Evolutionary conservation across 2,888 invertebrate genomes (phyloP).

Genomic region (Baronia brevicornis): DNA sequence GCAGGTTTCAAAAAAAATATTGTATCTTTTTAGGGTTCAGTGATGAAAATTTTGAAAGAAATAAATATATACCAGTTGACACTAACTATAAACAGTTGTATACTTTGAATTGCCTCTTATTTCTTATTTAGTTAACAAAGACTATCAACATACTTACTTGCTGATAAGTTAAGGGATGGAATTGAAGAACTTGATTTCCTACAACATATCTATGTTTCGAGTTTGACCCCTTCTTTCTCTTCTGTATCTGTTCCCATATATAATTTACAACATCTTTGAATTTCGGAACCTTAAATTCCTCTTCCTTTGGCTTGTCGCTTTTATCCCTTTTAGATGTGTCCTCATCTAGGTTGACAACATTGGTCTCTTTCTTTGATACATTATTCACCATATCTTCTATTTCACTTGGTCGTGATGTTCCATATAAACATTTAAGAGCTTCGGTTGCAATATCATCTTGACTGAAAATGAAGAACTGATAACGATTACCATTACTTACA

Average conservation of each 20-base stretch:
- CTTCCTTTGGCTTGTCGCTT: conserved; percentile 37
- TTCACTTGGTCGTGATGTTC: conserved; percentile 73
- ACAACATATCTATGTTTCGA: conserved; percentile 76
- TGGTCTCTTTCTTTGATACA: conserved; percentile 51
- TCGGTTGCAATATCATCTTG: conserved; percentile 86
- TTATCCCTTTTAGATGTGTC: conserved; percentile 58
- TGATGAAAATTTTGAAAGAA: conserved; percentile 3
- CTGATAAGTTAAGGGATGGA: conserved; percentile 80
- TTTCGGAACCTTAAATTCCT: conserved; percentile 76
- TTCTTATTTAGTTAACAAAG: neutral
- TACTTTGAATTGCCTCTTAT: too few species aligned
- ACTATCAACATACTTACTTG: conserved; percentile 72
- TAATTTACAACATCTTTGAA: conserved; percentile 84
- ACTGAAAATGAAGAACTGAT: conserved; percentile 48
- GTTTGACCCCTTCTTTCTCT: conserved; percentile 74
- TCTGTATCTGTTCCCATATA: conserved; percentile 80
- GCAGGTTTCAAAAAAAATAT: too few species aligned
- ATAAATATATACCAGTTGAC: too few species aligned
- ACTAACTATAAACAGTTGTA: too few species aligned
- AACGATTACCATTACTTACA: too few species aligned
- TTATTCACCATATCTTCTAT: conserved; percentile 69
- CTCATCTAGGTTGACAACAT: conserved; percentile 39
- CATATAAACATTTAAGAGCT: conserved; percentile 84
- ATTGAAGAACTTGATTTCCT: conserved; percentile 82
- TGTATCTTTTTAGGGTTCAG: conserved; percentile 2